Evolutionary conservation across 1,140 invertebrate species (phyloP), one percentile per base, ranked within the genome.

Genomic region (Heliconius hermathena): DNA sequence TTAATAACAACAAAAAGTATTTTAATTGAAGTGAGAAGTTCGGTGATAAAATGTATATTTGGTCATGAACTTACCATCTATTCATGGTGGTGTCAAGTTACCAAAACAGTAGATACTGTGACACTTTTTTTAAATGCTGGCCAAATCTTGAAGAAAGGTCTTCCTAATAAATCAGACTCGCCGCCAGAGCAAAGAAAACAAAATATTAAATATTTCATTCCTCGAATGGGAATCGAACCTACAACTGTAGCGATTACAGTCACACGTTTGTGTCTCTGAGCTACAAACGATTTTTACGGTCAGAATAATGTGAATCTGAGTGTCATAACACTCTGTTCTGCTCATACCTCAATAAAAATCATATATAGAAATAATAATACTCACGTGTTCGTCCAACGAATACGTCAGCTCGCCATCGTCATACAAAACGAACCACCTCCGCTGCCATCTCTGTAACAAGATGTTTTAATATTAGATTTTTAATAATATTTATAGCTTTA

Each of bases 341-440:
- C 49, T 20, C n/a, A 57, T n/a, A 57, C 54, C 1, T 57, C 22
- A 57, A 57, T 57, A 22, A 4, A 57, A 9, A 22, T 57, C 8
- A 57, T 57, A 57, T 57, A 57, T 57, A 20, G 18, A 72, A 13
- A 38, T 18, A 41, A 72, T 29, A 66, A 29, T 77, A 98, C 98
- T 98, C 95, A 99, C 98, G 95, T 99, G 98, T 95, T 99, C 98
- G 95, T 99, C 99, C 85, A 99, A 96, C 5, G 98, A 98, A 92
- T 99, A 99, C 71, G 98, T 99, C 18, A 99, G 95, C 94, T 99
- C 98, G 52, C 98, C 99, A 93, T 99, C 98, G 95, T 99, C 98
- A 95, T 99, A 99, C 9, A 99, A 95, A n/a, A 99, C 97, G 95
- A 99, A 99, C 97, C 98, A 99, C 89, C 99, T 95, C 90, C 98